Evolutionary conservation across 2,797 vertebrate genomes (phyloP), one percentile per base, ranked within the genome.

Genomic region (Phataginus tetradactyla): DNA sequence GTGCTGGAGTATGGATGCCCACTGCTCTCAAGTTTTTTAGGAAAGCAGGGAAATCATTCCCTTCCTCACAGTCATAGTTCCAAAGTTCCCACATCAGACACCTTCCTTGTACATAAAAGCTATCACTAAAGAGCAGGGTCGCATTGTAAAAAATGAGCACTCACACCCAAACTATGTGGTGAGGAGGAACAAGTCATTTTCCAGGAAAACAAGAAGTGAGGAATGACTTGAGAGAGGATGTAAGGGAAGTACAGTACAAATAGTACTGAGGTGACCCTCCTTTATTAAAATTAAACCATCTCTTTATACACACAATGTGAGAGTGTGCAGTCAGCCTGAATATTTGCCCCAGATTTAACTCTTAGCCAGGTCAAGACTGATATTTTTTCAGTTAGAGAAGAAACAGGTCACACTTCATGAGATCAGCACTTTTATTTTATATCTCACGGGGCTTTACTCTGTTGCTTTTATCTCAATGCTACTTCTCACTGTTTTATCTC

Each of bases 401-500:
- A 27, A 42, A n/a, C 4, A 53, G 83, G 39, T 45, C 7, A 20
- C 0, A 15, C 61, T 55, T 81, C 39, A 78, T 17, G 89, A 68
- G 34, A 88, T 53, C 27, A 78, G 23, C 32, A 51, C 34, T 93
- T 92, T 42, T 39, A 51, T 53, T 96, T 92, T 68, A 27, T 45
- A 13, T 79, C 23, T 61, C 39, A 12, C 29, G 66, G 53, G 49
- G 20, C 32, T 96, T 89, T 83, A 74, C 74, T 81, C 86, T 39
- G 25, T 64, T 59, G 78, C 27, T 69, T 93, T 91, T 64, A 69
- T 93, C 59, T 92, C 39, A 13, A 0, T 45, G 74, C 66, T 79
- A 78, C 75, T 94, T 89, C 87, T 68, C 57, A 11, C 42, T 84
- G 55, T 86, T 95, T 96, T 59, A 64, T 91, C 86, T 91, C 42